These are phyloP conservation scores for Smittia sp. DNA, from an alignment of 2,888 invertebrate species.

Conservation along the genomic window DNA sequence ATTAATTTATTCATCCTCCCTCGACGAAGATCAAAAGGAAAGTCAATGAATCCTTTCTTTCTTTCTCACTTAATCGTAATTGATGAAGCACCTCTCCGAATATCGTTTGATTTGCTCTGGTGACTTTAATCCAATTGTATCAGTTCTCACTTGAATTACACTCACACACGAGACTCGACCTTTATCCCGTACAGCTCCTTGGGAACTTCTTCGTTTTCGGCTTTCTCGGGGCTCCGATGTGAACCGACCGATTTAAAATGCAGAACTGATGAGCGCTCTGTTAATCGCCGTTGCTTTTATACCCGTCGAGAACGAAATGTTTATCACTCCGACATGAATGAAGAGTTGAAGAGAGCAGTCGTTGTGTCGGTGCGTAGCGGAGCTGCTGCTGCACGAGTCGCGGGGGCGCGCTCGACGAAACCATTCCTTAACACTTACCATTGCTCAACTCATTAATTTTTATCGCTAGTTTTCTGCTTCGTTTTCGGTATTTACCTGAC, in stretches of 20 bases:
- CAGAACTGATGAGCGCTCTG: constrained; percentile 33
- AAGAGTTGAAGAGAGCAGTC: not conserved
- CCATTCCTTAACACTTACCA: not conserved
- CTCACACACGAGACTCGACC: too few relatives aligned
- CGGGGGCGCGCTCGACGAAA: not conserved
- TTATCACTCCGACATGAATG: not conserved
- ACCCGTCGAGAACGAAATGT: constrained; percentile 5
- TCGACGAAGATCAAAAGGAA: not conserved
- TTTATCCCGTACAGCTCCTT: not conserved
- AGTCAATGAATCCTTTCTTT: not conserved
- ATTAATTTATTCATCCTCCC: not conserved
- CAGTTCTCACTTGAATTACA: not conserved
- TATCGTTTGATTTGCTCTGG: not conserved
- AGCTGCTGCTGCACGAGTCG: not conserved
- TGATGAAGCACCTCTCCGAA: not conserved
- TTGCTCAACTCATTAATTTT: constrained; percentile 13
- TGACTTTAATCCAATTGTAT: not conserved
- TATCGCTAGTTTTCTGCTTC: not conserved
- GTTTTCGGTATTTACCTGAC: not conserved
- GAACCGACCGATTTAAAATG: constrained; percentile 23
- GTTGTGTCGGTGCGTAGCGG: not conserved
- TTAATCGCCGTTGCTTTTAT: constrained; percentile 38
- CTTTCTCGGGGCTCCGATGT: constrained; percentile 8
- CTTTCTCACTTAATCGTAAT: not conserved
- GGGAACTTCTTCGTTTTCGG: not conserved